Evolutionary conservation across 2,113 vertebrate genomes (phyloP), one percentile per base, ranked within the genome.

Genomic region (Larimichthys crocea): DNA sequence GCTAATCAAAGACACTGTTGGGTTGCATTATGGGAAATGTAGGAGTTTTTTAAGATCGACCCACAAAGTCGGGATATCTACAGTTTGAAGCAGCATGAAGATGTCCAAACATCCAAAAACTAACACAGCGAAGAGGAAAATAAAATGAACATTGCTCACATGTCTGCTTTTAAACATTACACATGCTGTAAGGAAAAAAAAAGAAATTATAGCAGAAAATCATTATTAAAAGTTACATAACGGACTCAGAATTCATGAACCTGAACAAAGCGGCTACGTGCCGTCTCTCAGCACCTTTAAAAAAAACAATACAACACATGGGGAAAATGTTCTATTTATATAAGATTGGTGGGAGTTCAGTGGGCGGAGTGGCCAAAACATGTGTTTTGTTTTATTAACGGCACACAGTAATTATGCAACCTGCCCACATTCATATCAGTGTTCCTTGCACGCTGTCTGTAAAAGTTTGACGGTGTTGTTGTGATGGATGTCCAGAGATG

Each of bases 331-430:
- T 80, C 85, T 90, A 87, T 92, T 86, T 79, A 78, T 82, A 84
- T 0, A 11, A 42, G 31, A 42, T 12, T n/a, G 12, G 90, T 92
- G 80, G 89, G 92, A 87, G 87, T 82, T 59, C 42, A 63, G 88
- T 77, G 82, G 89, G 90, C 3, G 42, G 74, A 82, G 77, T 5
- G 19, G 67, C 75, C 71, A 72, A 79, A 91, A 82, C 82, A 88
- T 90, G 50, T 84, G 85, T 86, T 91, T 91, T 82, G 65, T 44
- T 87, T 85, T 76, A 89, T 88, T 88, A 86, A 74, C 11, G 53
- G 76, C 70, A 66, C 67, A 42, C 76, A 50, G 69, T 68, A 88
- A 90, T 89, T 92, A 91, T 82, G 56, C 70, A 89, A 69, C 62
- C 78, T 76, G 63, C 90, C 90, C 74, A 85, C 85, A 42, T 77